These are phyloP conservation scores for Halotydeus destructor DNA, from an alignment of 1,140 invertebrate species.

Conservation along the genomic window DNA sequence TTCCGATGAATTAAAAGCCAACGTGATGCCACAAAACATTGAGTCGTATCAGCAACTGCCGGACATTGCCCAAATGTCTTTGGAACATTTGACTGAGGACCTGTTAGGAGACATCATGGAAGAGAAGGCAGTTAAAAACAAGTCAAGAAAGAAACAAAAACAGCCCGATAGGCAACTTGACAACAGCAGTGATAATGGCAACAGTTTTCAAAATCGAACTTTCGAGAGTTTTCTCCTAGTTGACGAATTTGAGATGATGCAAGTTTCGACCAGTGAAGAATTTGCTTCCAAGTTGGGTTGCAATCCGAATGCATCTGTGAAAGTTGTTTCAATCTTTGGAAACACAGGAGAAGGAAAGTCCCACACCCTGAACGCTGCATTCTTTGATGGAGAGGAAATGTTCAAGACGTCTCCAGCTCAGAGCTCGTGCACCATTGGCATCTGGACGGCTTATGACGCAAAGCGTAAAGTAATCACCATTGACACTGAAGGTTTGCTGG, in stretches of 20 bases:
- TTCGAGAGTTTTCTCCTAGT: slow-evolving; percentile 25
- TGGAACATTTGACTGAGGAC: background rate
- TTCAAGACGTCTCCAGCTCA: slow-evolving; percentile 50
- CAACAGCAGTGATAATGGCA: background rate
- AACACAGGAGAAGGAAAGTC: slow-evolving; percentile 72
- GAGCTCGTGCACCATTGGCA: slow-evolving; percentile 50
- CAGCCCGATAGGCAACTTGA: background rate
- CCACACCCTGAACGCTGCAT: slow-evolving; percentile 53
- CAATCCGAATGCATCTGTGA: slow-evolving; percentile 30
- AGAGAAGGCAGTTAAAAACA: background rate
- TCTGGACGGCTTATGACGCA: slow-evolving; percentile 53
- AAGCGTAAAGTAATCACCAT: slow-evolving; percentile 42
- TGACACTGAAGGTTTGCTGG: slow-evolving; percentile 56
- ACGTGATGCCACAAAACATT: background rate
- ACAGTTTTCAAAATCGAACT: no score
- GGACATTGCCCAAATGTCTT: background rate
- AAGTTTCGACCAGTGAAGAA: slow-evolving; percentile 23
- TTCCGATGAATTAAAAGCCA: background rate
- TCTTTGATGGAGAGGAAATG: slow-evolving; percentile 49
- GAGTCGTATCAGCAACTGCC: background rate
- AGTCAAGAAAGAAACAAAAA: no score
- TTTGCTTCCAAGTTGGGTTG: slow-evolving; percentile 22
- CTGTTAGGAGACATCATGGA: background rate
- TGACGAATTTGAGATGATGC: slow-evolving; percentile 24
- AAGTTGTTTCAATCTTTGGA: slow-evolving; percentile 68